phyloP scores from a whole-genome alignment of 1,140 invertebrate species.

The Scaptomyza montana region DNA sequence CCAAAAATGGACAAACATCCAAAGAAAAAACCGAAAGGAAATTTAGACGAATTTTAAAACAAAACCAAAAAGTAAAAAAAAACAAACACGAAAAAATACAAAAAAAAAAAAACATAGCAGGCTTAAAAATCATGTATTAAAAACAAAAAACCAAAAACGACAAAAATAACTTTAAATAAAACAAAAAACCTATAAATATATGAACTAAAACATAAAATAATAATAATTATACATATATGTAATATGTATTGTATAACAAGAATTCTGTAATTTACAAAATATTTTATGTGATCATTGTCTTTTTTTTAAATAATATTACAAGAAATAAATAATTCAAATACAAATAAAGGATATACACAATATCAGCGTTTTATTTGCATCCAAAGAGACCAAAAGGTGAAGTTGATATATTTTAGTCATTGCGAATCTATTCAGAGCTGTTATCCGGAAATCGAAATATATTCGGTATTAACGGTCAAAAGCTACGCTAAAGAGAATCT shows the following conservation, averaged over 20 bases:
- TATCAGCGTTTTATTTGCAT: constrained; percentile 29
- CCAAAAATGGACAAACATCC: constrained; percentile 11
- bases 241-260: constrained; percentile 77
- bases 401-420: too few species aligned
- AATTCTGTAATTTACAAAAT: constrained; percentile 82
- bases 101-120: constrained; percentile 14
- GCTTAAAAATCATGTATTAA: constrained; percentile 18
- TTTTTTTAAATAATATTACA: constrained; percentile 77
- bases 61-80: constrained; percentile 49
- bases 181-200: constrained; percentile 55
- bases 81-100: constrained; percentile 35
- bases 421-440: too few species aligned
- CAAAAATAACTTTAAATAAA: constrained; percentile 8
- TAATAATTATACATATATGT: constrained; percentile 55
- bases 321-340: constrained; percentile 81
- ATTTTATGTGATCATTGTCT: constrained; percentile 82
- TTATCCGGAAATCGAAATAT: too few species aligned
- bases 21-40: constrained; percentile 51
- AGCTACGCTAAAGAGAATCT: too few species aligned
- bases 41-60: constrained; percentile 80
- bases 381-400: neutral
- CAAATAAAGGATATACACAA: constrained; percentile 74
- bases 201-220: constrained; percentile 49
- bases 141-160: constrained; percentile 1
- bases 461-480: too few species aligned